Evolutionary conservation across 2,113 vertebrate genomes (phyloP).

Genomic region (Alces alces): DNA sequence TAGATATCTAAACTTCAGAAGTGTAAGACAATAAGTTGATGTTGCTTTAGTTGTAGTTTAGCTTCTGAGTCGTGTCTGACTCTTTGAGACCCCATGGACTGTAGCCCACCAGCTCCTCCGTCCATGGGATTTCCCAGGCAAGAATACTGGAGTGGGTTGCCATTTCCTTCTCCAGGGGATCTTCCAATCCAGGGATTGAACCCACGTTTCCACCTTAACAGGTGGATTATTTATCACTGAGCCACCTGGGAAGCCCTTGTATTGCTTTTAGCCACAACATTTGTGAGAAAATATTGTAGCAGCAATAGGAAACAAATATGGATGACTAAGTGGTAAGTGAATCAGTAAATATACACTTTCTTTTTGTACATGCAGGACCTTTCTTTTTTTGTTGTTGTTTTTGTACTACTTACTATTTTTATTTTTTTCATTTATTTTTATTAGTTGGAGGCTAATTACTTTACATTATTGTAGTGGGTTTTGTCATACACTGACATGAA

Average conservation of each 20-base stretch:
- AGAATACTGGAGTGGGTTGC: not conserved
- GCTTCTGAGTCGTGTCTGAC: not conserved
- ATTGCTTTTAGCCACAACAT: not conserved
- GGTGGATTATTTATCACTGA: not conserved
- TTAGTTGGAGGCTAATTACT: no score
- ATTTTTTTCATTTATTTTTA: no score
- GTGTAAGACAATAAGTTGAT: not conserved
- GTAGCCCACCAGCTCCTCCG: not conserved
- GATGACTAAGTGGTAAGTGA: not conserved
- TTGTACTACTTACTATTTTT: no score
- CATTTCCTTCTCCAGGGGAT: not conserved
- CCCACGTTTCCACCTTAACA: rapidly evolving
- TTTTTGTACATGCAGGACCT: not conserved
- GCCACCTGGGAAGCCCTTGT: not conserved
- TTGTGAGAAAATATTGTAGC: not conserved
- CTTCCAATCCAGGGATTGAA: not conserved
- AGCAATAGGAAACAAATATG: not conserved
- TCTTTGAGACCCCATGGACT: not conserved
- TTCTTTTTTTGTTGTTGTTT: not conserved
- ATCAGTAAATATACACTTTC: not conserved
- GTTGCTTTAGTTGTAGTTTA: not conserved
- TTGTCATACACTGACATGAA: no score
- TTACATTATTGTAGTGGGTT: no score
- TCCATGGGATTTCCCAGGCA: not conserved
- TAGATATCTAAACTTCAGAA: not conserved